These are phyloP conservation scores for Ailurus styani DNA, from an alignment of 2,113 vertebrate species.

Conservation along the genomic window DNA sequence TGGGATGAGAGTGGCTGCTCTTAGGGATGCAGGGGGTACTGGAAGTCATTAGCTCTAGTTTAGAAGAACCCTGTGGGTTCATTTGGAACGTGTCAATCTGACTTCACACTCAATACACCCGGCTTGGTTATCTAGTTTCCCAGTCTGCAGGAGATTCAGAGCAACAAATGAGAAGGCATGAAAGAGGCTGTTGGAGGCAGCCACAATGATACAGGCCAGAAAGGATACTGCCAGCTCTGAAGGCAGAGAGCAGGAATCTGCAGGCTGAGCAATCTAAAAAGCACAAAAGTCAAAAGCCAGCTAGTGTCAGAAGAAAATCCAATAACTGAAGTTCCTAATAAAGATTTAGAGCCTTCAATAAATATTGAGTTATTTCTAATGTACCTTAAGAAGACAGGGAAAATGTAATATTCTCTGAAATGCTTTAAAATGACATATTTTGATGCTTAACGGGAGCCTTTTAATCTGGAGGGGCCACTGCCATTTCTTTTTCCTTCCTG, in stretches of 20 bases:
- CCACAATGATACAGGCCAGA: background rate
- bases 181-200: background rate
- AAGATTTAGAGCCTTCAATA: background rate
- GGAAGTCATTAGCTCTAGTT: background rate
- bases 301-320: background rate
- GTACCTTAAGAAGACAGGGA: background rate
- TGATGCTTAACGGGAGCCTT: background rate
- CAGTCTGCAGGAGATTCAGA: background rate
- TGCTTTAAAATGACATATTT: background rate
- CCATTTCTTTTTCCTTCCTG: background rate
- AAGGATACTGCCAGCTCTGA: background rate
- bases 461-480: background rate
- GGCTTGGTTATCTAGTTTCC: background rate
- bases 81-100: background rate
- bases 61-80: background rate
- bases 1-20: background rate
- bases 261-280: slow-evolving; percentile 14
- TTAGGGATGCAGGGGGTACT: background rate
- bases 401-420: background rate
- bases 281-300: background rate
- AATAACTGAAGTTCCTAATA: background rate
- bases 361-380: background rate
- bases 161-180: background rate
- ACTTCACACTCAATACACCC: slow-evolving; percentile 24
- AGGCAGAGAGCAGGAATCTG: background rate